A percentile compares a stretch with the other conserved stretches of the same genome.
Evolutionary conservation across 2,113 vertebrate genomes (phyloP).

Genomic region (Dascyllus trimaculatus): DNA sequence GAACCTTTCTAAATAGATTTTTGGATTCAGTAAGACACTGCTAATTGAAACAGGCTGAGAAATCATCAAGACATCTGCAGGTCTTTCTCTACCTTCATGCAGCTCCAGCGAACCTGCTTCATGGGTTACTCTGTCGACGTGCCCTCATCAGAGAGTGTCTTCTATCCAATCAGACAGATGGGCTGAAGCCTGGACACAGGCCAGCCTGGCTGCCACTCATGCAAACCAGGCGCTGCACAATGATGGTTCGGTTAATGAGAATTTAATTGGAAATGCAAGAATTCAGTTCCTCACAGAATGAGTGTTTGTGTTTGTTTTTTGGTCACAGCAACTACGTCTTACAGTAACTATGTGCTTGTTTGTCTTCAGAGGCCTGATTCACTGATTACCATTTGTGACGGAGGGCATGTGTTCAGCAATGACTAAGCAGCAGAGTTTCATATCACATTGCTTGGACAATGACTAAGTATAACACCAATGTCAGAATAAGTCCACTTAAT

Average conservation of each 20-base stretch:
- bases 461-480: neutral
- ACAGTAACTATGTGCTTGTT: conserved; percentile 27
- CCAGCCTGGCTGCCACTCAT: neutral
- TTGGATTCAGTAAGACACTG: conserved; percentile 27
- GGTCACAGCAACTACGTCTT: conserved; percentile 21
- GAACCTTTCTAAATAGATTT: conserved; percentile 5
- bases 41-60: conserved; percentile 40
- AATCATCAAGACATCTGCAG: conserved; percentile 26
- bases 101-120: neutral
- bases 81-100: conserved; percentile 13
- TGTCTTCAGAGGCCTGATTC: conserved; percentile 47
- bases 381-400: conserved; percentile 32
- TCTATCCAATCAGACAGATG: conserved; percentile 1
- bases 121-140: conserved; percentile 32
- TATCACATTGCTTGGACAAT: neutral
- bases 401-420: neutral
- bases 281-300: neutral
- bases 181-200: neutral
- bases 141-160: conserved; percentile 7
- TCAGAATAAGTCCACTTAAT: neutral
- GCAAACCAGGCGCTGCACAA: conserved; percentile 8
- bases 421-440: conserved; percentile 17
- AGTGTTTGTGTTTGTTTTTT: conserved; percentile 21
- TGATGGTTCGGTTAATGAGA: neutral
- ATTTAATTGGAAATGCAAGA: conserved; percentile 22